These are phyloP conservation scores for Epiblema foenella DNA, from an alignment of 2,888 invertebrate species.

Conservation along the genomic window DNA sequence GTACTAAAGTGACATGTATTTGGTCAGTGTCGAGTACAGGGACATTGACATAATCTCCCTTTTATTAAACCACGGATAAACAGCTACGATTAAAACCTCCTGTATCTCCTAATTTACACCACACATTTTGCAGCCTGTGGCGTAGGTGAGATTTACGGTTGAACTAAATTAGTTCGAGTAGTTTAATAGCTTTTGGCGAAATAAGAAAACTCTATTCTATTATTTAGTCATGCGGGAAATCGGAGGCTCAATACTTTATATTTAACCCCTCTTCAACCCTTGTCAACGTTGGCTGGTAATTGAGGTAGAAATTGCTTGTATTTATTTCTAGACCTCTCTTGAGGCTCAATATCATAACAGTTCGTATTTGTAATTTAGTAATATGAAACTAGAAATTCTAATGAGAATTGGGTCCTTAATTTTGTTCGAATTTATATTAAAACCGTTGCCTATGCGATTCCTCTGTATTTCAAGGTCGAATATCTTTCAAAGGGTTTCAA, in stretches of 20 bases:
- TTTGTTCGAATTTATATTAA: no score
- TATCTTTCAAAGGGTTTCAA: no score
- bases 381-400: no score
- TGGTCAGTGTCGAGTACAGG: no score
- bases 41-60: no score
- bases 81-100: background rate
- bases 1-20: no score
- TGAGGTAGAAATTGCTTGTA: background rate
- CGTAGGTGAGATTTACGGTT: constrained; percentile 45
- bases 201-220: constrained; percentile 40
- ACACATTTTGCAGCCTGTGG: constrained; percentile 40
- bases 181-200: constrained; percentile 42
- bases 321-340: background rate
- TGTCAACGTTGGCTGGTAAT: constrained; percentile 18
- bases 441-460: no score
- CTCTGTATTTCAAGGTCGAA: no score
- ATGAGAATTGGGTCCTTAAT: no score
- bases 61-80: no score
- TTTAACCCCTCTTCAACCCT: constrained; percentile 27
- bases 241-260: constrained; percentile 18
- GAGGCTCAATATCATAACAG: background rate
- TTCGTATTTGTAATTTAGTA: no score
- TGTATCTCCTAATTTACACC: constrained; percentile 26
- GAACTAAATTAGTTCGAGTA: constrained; percentile 43
- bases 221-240: constrained; percentile 34